phyloP scores from a whole-genome alignment of 2,113 vertebrate genomes.

The human region GRCh38 chr11:70645001-70645500 shows the following conservation, averaged over 20 bases:
- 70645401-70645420: neutral
- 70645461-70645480: neutral
- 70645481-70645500: neutral
- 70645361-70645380: neutral
- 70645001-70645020: too few species aligned
- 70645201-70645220: too few species aligned
- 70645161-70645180: rapidly evolving
- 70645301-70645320: neutral
- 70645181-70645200: too few species aligned
- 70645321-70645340: rapidly evolving
- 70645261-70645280: neutral
- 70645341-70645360: neutral
- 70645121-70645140: too few species aligned
- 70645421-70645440: neutral
- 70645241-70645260: neutral
- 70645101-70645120: too few species aligned
- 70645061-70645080: too few species aligned
- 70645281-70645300: rapidly evolving
- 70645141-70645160: too few species aligned
- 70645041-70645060: too few species aligned
- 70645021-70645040: too few species aligned
- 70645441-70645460: neutral
- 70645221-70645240: too few species aligned
- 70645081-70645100: too few species aligned
- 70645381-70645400: neutral